Conservation (phyloP, 2,797 vertebrate species). For the Apodemus agrarius region DNA sequence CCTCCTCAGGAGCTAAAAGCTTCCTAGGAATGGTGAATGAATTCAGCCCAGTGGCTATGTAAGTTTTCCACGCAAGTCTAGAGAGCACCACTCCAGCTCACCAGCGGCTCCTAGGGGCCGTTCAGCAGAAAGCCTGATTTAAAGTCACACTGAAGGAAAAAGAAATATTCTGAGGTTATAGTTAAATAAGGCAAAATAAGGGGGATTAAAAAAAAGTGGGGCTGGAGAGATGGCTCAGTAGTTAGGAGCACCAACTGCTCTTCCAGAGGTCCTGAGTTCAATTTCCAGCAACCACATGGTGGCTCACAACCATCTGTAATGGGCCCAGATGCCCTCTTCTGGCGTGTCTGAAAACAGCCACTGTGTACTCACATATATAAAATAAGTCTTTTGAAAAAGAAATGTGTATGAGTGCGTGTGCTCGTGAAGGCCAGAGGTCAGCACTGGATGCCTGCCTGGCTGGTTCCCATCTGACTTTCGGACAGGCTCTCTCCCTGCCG, state of each 20-base stretch:
- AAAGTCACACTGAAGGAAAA: not conserved
- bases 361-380: not conserved
- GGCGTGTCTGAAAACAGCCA: not conserved
- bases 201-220: not conserved
- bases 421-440: not conserved
- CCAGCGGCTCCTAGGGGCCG: not conserved
- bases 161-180: not conserved
- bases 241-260: not conserved
- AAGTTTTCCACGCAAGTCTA: not conserved
- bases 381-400: not conserved
- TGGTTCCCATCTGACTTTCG: not conserved
- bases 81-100: not conserved
- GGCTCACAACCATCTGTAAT: not conserved
- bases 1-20: not conserved
- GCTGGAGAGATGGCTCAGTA: not conserved
- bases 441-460: not conserved
- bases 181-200: not conserved
- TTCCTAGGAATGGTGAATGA: not conserved
- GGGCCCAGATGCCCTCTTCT: not conserved
- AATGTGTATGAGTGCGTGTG: not conserved
- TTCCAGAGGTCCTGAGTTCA: not conserved
- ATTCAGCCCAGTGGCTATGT: not conserved
- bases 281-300: not conserved
- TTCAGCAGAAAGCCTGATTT: not conserved
- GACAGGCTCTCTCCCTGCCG: not conserved